A percentile compares a stretch with the other conserved stretches of the same genome.
These are phyloP conservation scores for Monomorium pharaonis DNA, from an alignment of 1,140 invertebrate genomes.

Conservation along the genomic window DNA sequence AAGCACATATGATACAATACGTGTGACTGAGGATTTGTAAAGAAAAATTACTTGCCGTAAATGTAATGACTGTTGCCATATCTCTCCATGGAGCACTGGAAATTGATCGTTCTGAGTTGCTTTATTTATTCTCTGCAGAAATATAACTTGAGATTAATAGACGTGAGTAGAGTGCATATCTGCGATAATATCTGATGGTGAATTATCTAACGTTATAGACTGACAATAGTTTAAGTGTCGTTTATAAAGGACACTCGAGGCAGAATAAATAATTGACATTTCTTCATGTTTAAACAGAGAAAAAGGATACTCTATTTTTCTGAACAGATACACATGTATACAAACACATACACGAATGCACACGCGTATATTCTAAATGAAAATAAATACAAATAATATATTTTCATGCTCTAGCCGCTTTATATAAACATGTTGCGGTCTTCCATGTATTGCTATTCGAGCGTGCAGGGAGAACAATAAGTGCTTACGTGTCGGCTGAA, in stretches of 20 bases:
- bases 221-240: conserved; percentile 65
- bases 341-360: neutral
- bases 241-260: conserved; percentile 3
- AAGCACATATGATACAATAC: neutral
- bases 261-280: neutral
- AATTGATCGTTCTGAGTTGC: neutral
- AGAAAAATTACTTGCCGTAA: neutral
- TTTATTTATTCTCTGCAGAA: conserved; percentile 18
- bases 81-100: conserved; percentile 18
- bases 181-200: conserved; percentile 51
- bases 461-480: conserved; percentile 37
- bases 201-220: conserved; percentile 65
- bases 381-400: conserved; percentile 52
- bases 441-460: conserved; percentile 29
- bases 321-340: neutral
- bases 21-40: neutral
- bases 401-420: conserved; percentile 63
- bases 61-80: neutral
- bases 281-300: conserved; percentile 13
- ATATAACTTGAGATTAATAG: conserved; percentile 35
- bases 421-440: conserved; percentile 39
- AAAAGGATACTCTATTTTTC: conserved; percentile 68
- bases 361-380: conserved; percentile 56
- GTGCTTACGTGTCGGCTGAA: conserved; percentile 14
- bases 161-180: conserved; percentile 52